Base-by-base conservation (phyloP, 2,113 vertebrate species). In the Cynocephalus volans region DNA sequence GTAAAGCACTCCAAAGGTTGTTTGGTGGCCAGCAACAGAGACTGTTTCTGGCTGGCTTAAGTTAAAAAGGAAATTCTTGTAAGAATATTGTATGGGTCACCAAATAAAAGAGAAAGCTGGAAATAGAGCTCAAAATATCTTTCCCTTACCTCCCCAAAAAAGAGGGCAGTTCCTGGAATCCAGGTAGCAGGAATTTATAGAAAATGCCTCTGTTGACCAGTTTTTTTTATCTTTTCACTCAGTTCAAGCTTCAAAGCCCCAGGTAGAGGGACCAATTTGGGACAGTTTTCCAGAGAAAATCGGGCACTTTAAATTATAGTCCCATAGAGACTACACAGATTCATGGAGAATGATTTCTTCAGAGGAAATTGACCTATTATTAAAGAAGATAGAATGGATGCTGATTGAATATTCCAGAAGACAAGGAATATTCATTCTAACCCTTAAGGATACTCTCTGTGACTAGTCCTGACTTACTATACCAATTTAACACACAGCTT, bases 31-130 rank as follows among this genome's bases (percentile, higher is more conserved):
- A 88, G 21, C 31, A 90, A 89, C 19, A 79, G 54, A 93, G 18
- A 85, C 4, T 65, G 21, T 45, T 70, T 90, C 60, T 54, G 13
- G 24, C 54, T 86, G 73, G 23, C 28, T 72, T 60, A 58, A 64
- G 24, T 21, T 72, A 21, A 80, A 87, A 96, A 89, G 21, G 18
- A 93, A 92, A 97, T 70, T 88, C 36, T 82, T 69, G 1, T 94
- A 87, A 70, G 14, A 76, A 62, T 81, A 77, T 23, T 17, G 8
- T 17, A 24, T 12, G 94, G 58, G 31, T 75, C 10, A 62, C 58
- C 48, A 88, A 83, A 80, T 90, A 65, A 54, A 90, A 88, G 15
- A 76, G 7, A 92, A 89, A 82, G 23, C 24, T 87, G 28, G 15
- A 90, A 91, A 93, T 18, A 89, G 73, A 90, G 19, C 6, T 90